Percentiles rank a stretch among this genome's conserved stretches.
Conservation (phyloP, 2,888 invertebrate species). For the Anodontia alba region DNA sequence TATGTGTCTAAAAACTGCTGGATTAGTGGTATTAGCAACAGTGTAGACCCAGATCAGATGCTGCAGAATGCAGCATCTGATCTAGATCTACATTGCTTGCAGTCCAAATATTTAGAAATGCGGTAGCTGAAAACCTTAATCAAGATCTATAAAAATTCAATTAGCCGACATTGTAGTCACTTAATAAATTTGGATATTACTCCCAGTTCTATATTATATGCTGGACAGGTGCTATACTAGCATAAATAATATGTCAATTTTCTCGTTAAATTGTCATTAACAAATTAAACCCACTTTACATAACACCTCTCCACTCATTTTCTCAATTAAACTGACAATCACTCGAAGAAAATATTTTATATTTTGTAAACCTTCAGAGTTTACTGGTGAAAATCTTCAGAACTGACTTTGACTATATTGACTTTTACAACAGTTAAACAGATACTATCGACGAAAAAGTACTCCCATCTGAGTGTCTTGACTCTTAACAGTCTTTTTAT, state of each 20-base stretch:
- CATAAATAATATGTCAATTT: slow-evolving; percentile 9
- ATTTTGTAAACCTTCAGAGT: not conserved
- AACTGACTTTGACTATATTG: not conserved
- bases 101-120: too few relatives aligned
- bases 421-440: not conserved
- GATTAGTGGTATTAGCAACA: too few relatives aligned
- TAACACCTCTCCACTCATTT: not conserved
- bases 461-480: too few relatives aligned
- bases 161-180: not conserved
- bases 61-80: too few relatives aligned
- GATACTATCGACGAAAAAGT: too few relatives aligned
- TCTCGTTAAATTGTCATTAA: not conserved
- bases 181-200: not conserved
- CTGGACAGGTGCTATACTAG: not conserved
- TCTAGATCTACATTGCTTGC: too few relatives aligned
- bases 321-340: slow-evolving; percentile 7
- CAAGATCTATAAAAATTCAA: not conserved
- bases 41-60: too few relatives aligned
- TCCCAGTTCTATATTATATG: slow-evolving; percentile 1
- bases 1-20: too few relatives aligned
- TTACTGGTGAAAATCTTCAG: not conserved
- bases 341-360: not conserved
- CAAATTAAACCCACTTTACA: slow-evolving; percentile 13
- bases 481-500: too few relatives aligned
- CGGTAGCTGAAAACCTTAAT: too few relatives aligned